These are phyloP conservation scores for Nycteola revayana DNA, from an alignment of 2,888 invertebrate species.

Conservation along the genomic window DNA sequence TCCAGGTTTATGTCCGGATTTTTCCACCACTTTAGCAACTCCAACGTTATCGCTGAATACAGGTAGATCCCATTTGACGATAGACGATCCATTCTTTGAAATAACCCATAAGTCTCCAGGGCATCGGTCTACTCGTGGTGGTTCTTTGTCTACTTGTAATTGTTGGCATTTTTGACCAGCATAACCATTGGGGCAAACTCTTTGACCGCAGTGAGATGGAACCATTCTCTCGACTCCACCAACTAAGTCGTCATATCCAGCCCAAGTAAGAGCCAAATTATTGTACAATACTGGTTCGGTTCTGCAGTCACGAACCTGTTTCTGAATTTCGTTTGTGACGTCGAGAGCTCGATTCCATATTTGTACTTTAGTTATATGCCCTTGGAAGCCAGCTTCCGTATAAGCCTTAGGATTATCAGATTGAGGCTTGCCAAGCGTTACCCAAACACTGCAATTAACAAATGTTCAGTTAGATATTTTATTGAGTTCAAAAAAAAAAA, in stretches of 20 bases:
- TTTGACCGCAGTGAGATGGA: constrained; percentile 95
- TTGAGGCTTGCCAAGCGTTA: constrained; percentile 94
- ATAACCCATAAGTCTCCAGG: constrained; percentile 97
- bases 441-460: constrained; percentile 88
- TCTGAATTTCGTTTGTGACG: constrained; percentile 95
- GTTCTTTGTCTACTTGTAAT: constrained; percentile 90
- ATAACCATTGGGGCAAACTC: constrained; percentile 94
- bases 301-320: constrained; percentile 95
- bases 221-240: constrained; percentile 96
- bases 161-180: constrained; percentile 93
- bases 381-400: constrained; percentile 96
- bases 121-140: constrained; percentile 94
- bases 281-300: constrained; percentile 95
- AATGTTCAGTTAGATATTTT: neutral
- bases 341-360: constrained; percentile 96
- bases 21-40: constrained; percentile 89
- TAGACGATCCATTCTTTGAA: constrained; percentile 94
- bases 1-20: constrained; percentile 92
- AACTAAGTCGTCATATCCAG: constrained; percentile 93
- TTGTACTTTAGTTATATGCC: constrained; percentile 96
- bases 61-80: constrained; percentile 96
- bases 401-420: constrained; percentile 90
- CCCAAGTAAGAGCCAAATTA: constrained; percentile 94
- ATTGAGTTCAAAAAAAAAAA: no score
- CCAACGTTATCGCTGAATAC: constrained; percentile 95